Evolutionary conservation across 2,888 invertebrate species (phyloP).

Genomic region (Antheraea yamamai): DNA sequence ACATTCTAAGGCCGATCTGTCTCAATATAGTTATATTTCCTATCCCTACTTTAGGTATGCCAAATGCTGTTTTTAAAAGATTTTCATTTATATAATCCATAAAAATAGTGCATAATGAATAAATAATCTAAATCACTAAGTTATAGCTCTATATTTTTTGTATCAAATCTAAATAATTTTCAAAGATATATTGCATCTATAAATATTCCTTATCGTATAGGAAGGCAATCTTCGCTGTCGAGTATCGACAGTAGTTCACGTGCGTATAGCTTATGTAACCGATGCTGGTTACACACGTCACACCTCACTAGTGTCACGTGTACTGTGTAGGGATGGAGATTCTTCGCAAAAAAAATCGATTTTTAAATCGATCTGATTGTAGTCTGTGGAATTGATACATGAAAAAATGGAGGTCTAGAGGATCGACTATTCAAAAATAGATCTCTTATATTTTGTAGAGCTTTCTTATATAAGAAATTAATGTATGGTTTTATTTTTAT

Average conservation of each 20-base stretch:
- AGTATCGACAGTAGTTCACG: constrained; percentile 20
- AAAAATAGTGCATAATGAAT: constrained; percentile 10
- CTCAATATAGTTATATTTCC: not conserved
- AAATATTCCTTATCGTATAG: constrained; percentile 43
- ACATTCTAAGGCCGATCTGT: not conserved
- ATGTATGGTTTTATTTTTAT: too few species aligned
- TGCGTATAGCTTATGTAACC: too few species aligned
- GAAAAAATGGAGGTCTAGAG: too few species aligned
- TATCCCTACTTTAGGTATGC: not conserved
- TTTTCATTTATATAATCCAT: constrained; percentile 3
- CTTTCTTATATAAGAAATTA: too few species aligned
- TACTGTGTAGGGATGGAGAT: not conserved
- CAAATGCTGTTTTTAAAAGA: constrained; percentile 12
- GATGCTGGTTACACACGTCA: not conserved
- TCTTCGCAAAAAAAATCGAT: too few species aligned
- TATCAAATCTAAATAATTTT: constrained; percentile 62
- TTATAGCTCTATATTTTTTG: constrained; percentile 25
- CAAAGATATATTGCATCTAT: constrained; percentile 48
- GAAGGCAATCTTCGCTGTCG: constrained; percentile 44
- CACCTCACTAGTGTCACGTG: constrained; percentile 3
- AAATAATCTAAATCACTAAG: constrained; percentile 16
- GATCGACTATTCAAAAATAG: too few species aligned
- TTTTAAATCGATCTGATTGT: too few species aligned
- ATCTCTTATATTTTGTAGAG: too few species aligned
- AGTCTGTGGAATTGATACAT: too few species aligned